Evolutionary conservation across 2,113 vertebrate species (phyloP).

Genomic region (Ictidomys tridecemlineatus): DNA sequence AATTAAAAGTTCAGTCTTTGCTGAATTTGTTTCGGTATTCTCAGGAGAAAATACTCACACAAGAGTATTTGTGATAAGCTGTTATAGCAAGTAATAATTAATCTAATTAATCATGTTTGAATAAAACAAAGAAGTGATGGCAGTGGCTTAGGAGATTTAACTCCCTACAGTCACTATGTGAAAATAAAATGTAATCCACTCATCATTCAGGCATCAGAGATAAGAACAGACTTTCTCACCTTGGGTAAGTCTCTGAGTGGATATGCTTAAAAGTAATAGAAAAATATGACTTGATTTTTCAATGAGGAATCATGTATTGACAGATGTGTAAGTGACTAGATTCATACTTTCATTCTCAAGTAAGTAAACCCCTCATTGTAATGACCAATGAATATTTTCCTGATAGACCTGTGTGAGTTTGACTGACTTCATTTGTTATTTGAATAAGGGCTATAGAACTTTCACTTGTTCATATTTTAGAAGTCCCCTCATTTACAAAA

Average conservation of each 20-base stretch:
- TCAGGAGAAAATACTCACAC: neutral
- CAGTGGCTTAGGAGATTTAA: neutral
- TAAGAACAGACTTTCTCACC: neutral
- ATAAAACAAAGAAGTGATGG: neutral
- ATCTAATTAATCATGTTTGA: neutral
- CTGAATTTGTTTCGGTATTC: neutral
- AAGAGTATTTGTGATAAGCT: too few relatives aligned
- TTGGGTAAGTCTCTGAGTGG: neutral
- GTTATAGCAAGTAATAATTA: neutral
- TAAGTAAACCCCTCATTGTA: neutral
- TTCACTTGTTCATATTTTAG: neutral
- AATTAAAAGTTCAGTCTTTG: neutral
- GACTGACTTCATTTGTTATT: neutral
- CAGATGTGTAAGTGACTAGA: neutral
- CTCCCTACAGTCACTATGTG: neutral
- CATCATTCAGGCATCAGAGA: neutral
- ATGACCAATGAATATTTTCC: neutral
- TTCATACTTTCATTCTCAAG: neutral
- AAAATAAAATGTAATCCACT: neutral
- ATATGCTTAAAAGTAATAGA: neutral
- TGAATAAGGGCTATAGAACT: rapidly evolving
- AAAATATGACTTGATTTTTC: neutral
- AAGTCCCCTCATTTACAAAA: neutral
- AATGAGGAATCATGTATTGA: neutral
- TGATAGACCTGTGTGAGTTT: neutral